Evolutionary conservation across 2,113 vertebrate species (phyloP).

Genomic region (Jacana jacana): DNA sequence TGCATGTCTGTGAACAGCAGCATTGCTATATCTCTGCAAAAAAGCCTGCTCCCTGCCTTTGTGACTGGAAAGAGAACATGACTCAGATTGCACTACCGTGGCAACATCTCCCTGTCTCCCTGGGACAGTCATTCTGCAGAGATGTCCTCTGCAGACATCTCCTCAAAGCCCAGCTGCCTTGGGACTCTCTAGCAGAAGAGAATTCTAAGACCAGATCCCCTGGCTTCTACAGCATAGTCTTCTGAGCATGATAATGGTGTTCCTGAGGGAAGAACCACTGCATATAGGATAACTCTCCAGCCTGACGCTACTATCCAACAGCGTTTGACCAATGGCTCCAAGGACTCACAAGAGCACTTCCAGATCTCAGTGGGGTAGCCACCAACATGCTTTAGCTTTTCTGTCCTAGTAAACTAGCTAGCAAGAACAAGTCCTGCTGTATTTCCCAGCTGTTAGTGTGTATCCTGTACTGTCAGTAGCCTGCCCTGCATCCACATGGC

Average conservation of each 20-base stretch:
- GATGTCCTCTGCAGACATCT: neutral
- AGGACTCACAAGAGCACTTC: neutral
- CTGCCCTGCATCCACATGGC: neutral
- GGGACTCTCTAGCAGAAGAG: neutral
- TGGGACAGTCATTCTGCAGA: neutral
- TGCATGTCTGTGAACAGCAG: neutral
- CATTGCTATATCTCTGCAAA: neutral
- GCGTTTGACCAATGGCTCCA: neutral
- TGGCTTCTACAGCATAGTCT: neutral
- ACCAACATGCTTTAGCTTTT: neutral
- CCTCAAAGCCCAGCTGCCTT: neutral
- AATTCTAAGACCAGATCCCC: neutral
- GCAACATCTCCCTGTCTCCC: neutral
- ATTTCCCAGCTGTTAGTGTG: neutral
- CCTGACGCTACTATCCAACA: neutral
- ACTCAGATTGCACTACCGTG: neutral
- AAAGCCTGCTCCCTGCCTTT: neutral
- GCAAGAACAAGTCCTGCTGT: neutral
- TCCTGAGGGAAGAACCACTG: neutral
- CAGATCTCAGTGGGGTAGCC: neutral
- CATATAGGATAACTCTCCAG: neutral
- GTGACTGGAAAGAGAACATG: neutral
- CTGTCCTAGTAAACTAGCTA: neutral
- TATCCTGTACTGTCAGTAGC: neutral
- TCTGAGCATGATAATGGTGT: rapidly evolving